A percentile compares a stretch with the other conserved stretches of the same genome.
These are phyloP conservation scores for Synanthedon andrenaeformis DNA, from an alignment of 2,888 invertebrate species.

Conservation along the genomic window DNA sequence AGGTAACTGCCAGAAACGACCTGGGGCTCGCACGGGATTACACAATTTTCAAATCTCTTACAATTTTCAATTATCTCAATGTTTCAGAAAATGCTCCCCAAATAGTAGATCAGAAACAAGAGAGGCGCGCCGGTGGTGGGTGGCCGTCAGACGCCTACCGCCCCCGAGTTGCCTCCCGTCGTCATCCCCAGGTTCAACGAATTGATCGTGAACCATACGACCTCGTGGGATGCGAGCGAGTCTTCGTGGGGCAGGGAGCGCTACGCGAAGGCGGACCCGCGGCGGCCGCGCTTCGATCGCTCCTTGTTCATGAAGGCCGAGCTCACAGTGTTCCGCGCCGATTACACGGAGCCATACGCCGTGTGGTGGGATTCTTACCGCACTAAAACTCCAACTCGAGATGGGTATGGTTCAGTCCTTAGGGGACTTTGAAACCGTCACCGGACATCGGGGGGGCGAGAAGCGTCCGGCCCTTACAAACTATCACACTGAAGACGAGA, in stretches of 20 bases:
- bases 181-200: conserved; percentile 16
- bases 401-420: no score
- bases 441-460: no score
- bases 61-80: no score
- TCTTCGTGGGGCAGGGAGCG: neutral
- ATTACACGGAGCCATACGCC: conserved; percentile 40
- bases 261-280: conserved; percentile 8
- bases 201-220: neutral
- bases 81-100: neutral
- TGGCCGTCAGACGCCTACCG: conserved; percentile 10
- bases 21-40: no score
- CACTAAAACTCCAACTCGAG: no score
- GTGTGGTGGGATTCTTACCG: conserved; percentile 12
- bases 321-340: conserved; percentile 37
- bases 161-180: conserved; percentile 34
- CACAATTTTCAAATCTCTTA: no score
- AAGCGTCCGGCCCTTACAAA: no score
- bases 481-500: no score
- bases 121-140: neutral
- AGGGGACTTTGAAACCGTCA: no score
- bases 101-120: neutral
- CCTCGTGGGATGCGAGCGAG: neutral
- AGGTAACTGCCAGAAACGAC: no score
- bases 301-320: conserved; percentile 29
- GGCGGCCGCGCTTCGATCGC: conserved; percentile 27